Base-by-base conservation (phyloP, 2,888 invertebrate species). In the Latrodectus elegans region DNA sequence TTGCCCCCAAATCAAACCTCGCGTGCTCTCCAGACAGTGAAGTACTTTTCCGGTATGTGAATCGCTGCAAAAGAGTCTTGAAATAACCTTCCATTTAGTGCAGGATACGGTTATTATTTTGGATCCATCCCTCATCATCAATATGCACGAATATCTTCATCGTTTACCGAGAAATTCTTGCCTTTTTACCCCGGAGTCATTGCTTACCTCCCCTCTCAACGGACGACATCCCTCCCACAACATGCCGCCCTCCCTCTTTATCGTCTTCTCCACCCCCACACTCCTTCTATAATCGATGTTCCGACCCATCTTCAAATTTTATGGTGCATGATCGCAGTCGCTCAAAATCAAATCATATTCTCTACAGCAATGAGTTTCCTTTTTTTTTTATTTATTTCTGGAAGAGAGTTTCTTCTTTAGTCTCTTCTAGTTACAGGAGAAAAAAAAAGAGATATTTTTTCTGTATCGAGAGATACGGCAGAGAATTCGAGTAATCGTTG, bases 331-430 rank as follows among this genome's bases (percentile, higher is more conserved):
- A 87, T 81, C 81, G 71, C 86, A 81, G 81, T 87, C 86, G 81
- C 67, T 87, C 86, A 87, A 82, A 87, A 87, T 87, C 86, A 87
- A 87, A 82, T 87, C 81, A 81, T 87, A 87, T 87, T 82, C 86
- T 82, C 86, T 64, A 78, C 72, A 53, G 68, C 70, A 72, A 82
- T 81, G 77, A 82, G 71, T 65, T 15, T 51, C 70, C 74, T 86
- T 76, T 60, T 79, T 73, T 68, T 72, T 51, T 65, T 55, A 12
- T 11, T 55, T 76, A n/a, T 49, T 77, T 67, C 53, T 51, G 51
- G 64, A 52, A 52, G 12, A 15, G 26, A 26, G 38, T 14, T 70
- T 49, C 26, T 71, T 73, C 11, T 76, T 72, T 51, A 22, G 14
- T 73, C 26, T 78, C 17, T 22, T n/a, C 8, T 22, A 17, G 17